phyloP scores from a whole-genome alignment of 2,113 vertebrate genomes.

The Ahaetulla prasina region DNA sequence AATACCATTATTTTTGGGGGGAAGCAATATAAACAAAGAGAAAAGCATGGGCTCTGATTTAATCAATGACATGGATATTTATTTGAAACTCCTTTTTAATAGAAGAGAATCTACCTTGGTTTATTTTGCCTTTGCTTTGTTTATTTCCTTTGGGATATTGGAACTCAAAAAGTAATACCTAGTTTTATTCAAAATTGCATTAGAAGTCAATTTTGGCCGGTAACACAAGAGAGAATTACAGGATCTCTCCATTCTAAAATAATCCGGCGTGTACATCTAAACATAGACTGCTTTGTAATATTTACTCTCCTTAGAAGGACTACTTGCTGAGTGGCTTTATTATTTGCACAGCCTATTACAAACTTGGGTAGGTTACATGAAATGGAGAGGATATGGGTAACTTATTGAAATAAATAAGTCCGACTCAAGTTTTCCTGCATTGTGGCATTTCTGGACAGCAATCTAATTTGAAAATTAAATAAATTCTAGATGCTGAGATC shows the following conservation, averaged over 20 bases:
- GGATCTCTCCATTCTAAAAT: background rate
- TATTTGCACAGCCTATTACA: background rate
- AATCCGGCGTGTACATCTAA: background rate
- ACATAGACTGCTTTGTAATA: background rate
- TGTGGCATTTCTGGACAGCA: background rate
- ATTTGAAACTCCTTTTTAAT: background rate
- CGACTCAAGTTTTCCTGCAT: background rate
- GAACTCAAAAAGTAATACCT: constrained; percentile 1
- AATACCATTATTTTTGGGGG: background rate
- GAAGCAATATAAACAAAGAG: background rate
- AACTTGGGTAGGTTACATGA: background rate
- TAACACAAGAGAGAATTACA: background rate
- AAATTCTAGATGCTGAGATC: background rate
- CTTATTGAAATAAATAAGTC: background rate
- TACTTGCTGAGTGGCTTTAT: background rate
- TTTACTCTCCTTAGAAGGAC: background rate
- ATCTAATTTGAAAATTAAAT: background rate
- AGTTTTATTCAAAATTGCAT: constrained; percentile 14
- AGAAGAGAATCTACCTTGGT: background rate
- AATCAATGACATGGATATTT: constrained; percentile 4
- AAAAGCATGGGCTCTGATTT: background rate
- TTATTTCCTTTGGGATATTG: constrained; percentile 4
- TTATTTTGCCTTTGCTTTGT: constrained; percentile 14
- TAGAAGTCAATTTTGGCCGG: constrained; percentile 13
- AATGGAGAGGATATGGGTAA: background rate